phyloP scores from a whole-genome alignment of 2,888 invertebrate species.

The Dorcus hopei region DNA sequence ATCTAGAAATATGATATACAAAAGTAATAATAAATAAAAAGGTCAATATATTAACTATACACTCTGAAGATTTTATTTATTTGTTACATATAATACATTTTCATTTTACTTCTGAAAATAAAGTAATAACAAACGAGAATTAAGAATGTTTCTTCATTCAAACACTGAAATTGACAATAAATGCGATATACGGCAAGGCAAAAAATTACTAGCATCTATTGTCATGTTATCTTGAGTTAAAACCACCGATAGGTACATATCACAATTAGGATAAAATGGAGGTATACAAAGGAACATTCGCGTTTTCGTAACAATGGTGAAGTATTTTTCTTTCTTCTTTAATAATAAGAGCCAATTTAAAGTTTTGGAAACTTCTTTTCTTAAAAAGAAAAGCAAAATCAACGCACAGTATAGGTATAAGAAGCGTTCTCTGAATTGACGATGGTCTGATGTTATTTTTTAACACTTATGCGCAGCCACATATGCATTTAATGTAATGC shows the following conservation, averaged over 20 bases:
- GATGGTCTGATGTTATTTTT: too few species aligned
- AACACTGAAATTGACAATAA: slow-evolving; percentile 17
- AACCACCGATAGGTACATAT: slow-evolving; percentile 21
- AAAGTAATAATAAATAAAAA: too few species aligned
- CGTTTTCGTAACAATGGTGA: slow-evolving; percentile 8
- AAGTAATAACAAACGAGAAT: slow-evolving; percentile 9
- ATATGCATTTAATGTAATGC: too few species aligned
- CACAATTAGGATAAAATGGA: slow-evolving; percentile 26
- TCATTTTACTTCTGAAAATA: slow-evolving; percentile 17
- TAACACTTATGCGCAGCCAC: too few species aligned
- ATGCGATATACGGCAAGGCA: slow-evolving; percentile 5
- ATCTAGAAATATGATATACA: too few species aligned
- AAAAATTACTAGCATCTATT: slow-evolving; percentile 11
- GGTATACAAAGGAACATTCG: slow-evolving; percentile 22
- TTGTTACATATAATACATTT: slow-evolving; percentile 20
- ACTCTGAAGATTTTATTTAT: not conserved
- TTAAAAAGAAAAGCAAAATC: too few species aligned
- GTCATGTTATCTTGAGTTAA: slow-evolving; percentile 8
- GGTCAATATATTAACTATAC: too few species aligned
- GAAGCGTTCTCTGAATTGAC: too few species aligned
- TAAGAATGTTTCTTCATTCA: slow-evolving; percentile 5
- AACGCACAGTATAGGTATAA: too few species aligned
- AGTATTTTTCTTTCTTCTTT: slow-evolving; percentile 1
- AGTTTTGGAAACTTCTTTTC: too few species aligned
- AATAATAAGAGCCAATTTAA: not conserved